phyloP scores from a whole-genome alignment of 2,113 vertebrate species.

The Odocoileus hemionus region DNA sequence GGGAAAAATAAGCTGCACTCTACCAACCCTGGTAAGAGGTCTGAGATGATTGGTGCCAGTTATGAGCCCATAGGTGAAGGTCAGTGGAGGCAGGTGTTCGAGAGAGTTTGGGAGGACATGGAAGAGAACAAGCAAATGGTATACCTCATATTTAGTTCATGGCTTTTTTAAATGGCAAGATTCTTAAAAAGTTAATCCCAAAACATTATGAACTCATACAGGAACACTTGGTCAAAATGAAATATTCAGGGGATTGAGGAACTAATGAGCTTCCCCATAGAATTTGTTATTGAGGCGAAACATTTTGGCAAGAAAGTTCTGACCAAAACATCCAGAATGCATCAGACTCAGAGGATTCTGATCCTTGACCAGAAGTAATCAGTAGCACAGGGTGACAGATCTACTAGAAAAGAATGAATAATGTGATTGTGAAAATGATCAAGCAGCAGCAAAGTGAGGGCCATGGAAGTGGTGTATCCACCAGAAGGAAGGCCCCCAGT shows the following conservation, averaged over 20 bases:
- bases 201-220: not conserved
- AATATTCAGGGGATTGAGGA: not conserved
- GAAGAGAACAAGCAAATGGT: not conserved
- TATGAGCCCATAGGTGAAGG: not conserved
- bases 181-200: not conserved
- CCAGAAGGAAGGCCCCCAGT: not conserved
- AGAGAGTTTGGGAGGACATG: not conserved
- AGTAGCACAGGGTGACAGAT: not conserved
- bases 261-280: not conserved
- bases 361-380: not conserved
- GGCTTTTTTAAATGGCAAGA: not conserved
- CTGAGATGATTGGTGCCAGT: not conserved
- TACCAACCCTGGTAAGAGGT: no score
- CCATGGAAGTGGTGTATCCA: not conserved
- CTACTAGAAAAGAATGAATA: not conserved
- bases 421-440: not conserved
- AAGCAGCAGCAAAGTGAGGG: not conserved
- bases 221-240: not conserved
- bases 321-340: not conserved
- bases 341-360: not conserved
- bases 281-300: not conserved
- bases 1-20: not conserved
- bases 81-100: not conserved
- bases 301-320: not conserved
- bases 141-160: not conserved